These are phyloP conservation scores for Ophioninae sp. DNA, from an alignment of 2,888 invertebrate species.

Conservation along the genomic window DNA sequence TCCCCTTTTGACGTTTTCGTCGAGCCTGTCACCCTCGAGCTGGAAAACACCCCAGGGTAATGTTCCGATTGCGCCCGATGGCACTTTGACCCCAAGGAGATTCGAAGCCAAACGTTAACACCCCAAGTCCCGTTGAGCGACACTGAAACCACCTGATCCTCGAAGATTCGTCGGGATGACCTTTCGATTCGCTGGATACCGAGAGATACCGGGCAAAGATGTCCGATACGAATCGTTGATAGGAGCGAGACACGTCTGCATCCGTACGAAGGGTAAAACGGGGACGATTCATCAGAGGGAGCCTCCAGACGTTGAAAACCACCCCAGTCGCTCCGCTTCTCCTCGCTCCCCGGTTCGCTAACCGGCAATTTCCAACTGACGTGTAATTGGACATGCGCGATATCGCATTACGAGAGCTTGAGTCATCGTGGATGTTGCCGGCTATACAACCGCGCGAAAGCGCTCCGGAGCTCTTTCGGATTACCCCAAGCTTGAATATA, in stretches of 20 bases:
- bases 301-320: constrained; percentile 62
- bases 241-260: not conserved
- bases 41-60: constrained; percentile 20
- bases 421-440: constrained; percentile 55
- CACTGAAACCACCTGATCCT: constrained; percentile 17
- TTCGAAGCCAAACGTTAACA: constrained; percentile 12
- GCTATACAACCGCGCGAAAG: not conserved
- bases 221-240: not conserved
- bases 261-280: constrained; percentile 62
- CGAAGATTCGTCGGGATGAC: not conserved
- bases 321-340: constrained; percentile 32
- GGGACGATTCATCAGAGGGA: constrained; percentile 61
- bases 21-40: constrained; percentile 3
- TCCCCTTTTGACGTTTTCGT: constrained; percentile 21
- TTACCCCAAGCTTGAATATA: constrained; percentile 25
- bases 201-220: not conserved
- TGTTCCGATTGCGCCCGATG: not conserved
- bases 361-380: constrained; percentile 64
- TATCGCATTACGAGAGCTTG: constrained; percentile 63
- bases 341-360: constrained; percentile 40
- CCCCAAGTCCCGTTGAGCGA: constrained; percentile 7
- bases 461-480: too few species aligned
- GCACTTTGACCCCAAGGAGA: not conserved
- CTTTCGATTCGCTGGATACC: constrained; percentile 9
- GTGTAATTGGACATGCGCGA: constrained; percentile 65